Evolutionary conservation across 2,113 vertebrate species (phyloP).

Genomic region (Antechinus flavipes): DNA sequence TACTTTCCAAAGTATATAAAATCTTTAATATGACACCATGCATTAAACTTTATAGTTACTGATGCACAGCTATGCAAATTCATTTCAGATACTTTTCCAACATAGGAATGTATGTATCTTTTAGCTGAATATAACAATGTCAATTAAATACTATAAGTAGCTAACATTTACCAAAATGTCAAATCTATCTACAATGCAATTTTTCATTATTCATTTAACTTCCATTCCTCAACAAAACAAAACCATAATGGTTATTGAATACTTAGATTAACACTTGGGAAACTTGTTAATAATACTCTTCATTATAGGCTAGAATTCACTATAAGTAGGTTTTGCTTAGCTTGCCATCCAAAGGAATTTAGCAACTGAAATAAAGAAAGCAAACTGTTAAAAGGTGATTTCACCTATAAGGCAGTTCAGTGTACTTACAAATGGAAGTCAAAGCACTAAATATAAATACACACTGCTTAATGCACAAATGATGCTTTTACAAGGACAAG

Average conservation of each 20-base stretch:
- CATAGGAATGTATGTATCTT: slow-evolving; percentile 25
- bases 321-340: not conserved
- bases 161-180: not conserved
- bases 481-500: slow-evolving; percentile 15
- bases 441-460: slow-evolving; percentile 7
- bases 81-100: slow-evolving; percentile 19
- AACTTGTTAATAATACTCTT: not conserved
- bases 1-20: slow-evolving; percentile 40
- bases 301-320: not conserved
- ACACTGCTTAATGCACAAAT: slow-evolving; percentile 23
- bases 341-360: not conserved
- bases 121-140: not conserved
- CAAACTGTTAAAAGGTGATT: not conserved
- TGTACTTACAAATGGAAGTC: not conserved
- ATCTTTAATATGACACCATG: slow-evolving; percentile 50
- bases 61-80: slow-evolving; percentile 34
- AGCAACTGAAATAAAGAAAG: not conserved
- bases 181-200: not conserved
- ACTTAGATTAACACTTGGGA: not conserved
- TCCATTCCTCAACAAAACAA: not conserved
- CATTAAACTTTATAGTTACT: slow-evolving; percentile 21
- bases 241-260: not conserved
- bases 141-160: not conserved
- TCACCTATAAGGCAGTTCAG: not conserved
- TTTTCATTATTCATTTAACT: not conserved